Percentiles rank a stretch among this genome's conserved stretches.
Evolutionary conservation across 2,888 invertebrate species (phyloP).

Genomic region (Brachyptera putata): DNA sequence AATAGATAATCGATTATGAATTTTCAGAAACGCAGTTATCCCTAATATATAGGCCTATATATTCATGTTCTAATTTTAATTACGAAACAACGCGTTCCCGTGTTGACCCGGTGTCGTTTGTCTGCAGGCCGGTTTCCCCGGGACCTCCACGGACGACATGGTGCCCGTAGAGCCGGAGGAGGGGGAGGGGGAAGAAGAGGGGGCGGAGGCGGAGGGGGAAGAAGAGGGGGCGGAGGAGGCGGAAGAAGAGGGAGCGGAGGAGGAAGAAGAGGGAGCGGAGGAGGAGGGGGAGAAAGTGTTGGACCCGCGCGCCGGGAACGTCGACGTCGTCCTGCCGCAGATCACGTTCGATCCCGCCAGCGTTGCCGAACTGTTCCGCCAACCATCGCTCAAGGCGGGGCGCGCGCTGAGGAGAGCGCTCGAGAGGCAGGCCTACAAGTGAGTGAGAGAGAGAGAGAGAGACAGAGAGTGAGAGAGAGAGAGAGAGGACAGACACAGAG

Average conservation of each 20-base stretch:
- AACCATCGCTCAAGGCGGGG: background rate
- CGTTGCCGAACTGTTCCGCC: constrained; percentile 54
- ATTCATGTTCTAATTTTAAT: constrained; percentile 26
- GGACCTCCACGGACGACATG: constrained; percentile 61
- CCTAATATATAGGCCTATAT: no score
- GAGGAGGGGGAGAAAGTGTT: constrained; percentile 39
- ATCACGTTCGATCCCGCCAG: constrained; percentile 59
- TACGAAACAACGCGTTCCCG: background rate
- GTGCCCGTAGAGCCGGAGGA: constrained; percentile 48
- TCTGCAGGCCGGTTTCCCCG: constrained; percentile 71
- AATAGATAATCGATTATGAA: no score
- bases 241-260: constrained; percentile 37
- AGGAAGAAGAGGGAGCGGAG: constrained; percentile 14
- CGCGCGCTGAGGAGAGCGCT: background rate
- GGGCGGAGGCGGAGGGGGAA: constrained; percentile 60
- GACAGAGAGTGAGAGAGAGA: no score
- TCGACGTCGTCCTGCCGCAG: constrained; percentile 67
- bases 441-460: background rate
- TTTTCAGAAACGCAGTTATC: no score
- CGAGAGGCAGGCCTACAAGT: background rate
- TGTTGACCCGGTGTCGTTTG: no score
- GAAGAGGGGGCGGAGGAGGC: constrained; percentile 44
- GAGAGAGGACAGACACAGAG: no score
- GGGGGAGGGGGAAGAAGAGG: constrained; percentile 39
- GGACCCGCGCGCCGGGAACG: constrained; percentile 78